Percentiles rank a stretch among this genome's conserved stretches.
phyloP scores from a whole-genome alignment of 2,113 vertebrate species.

The Perognathus longimembris region DNA sequence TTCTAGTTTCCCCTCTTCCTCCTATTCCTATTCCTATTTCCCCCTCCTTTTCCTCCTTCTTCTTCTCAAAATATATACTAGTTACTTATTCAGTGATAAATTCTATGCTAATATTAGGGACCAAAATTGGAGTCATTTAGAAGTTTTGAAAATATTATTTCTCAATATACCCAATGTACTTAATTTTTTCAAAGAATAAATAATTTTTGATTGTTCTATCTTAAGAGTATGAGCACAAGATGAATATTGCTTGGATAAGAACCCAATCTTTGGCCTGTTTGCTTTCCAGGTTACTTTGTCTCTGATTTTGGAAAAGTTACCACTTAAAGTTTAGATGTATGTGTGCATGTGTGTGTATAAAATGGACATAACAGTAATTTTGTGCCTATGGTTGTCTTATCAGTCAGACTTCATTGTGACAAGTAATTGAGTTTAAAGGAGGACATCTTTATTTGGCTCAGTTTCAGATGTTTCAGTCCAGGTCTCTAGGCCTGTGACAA shows the following conservation, averaged over 20 bases:
- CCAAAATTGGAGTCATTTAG: slow-evolving; percentile 3
- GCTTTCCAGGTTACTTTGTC: not conserved
- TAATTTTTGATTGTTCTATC: not conserved
- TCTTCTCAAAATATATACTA: not conserved
- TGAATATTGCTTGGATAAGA: not conserved
- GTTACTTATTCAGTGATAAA: not conserved
- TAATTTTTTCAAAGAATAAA: not conserved
- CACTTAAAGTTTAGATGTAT: not conserved
- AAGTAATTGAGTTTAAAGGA: not conserved
- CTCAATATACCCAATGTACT: not conserved
- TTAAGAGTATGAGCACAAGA: not conserved
- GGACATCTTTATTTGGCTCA: not conserved
- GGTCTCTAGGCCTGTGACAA: not conserved
- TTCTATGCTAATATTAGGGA: not conserved
- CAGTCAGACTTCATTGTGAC: not conserved
- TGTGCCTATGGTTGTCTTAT: not conserved
- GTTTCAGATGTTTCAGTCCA: not conserved
- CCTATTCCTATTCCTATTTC: too few species aligned
- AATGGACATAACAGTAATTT: not conserved
- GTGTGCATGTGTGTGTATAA: not conserved
- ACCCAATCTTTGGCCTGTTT: not conserved
- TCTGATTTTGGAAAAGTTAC: not conserved
- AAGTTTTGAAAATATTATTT: not conserved
- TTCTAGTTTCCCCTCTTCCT: not conserved
- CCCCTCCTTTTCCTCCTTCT: too few species aligned